phyloP scores from a whole-genome alignment of 2,888 invertebrate genomes.

The Eilema sororculum region DNA sequence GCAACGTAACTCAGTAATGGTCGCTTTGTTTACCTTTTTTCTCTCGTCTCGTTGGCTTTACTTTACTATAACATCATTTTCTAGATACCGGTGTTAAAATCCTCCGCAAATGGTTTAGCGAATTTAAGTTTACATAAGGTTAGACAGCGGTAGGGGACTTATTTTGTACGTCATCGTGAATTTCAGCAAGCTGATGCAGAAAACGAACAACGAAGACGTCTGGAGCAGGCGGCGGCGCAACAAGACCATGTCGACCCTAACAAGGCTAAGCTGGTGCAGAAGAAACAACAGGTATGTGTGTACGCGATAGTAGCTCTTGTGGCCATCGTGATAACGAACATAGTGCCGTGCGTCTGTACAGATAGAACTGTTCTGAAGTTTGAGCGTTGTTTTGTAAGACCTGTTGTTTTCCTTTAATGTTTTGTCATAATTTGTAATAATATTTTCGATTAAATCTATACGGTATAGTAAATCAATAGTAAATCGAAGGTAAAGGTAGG shows the following conservation, averaged over 20 bases:
- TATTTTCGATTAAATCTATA: too few species aligned
- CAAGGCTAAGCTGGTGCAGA: slow-evolving; percentile 93
- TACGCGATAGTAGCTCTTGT: slow-evolving; percentile 17
- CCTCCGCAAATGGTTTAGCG: background rate
- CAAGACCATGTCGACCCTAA: slow-evolving; percentile 91
- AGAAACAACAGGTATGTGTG: slow-evolving; percentile 94
- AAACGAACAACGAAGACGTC: slow-evolving; percentile 95
- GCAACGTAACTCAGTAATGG: too few species aligned
- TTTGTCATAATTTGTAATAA: too few species aligned
- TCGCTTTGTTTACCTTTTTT: too few species aligned
- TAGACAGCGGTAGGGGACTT: background rate
- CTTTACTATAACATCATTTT: too few species aligned
- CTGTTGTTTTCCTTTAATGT: background rate
- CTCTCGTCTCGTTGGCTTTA: too few species aligned
- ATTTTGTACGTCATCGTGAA: too few species aligned
- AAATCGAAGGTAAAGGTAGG: too few species aligned
- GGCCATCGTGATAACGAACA: background rate
- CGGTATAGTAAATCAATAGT: too few species aligned
- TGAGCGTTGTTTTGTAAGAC: slow-evolving; percentile 34
- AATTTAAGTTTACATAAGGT: background rate
- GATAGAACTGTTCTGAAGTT: background rate
- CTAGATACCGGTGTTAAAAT: background rate
- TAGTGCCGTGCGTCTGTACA: slow-evolving; percentile 15
- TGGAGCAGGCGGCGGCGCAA: slow-evolving; percentile 93
- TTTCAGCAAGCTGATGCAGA: slow-evolving; percentile 95